Conservation (phyloP, 1,140 invertebrate species). For the Meloidogyne hapla region DNA sequence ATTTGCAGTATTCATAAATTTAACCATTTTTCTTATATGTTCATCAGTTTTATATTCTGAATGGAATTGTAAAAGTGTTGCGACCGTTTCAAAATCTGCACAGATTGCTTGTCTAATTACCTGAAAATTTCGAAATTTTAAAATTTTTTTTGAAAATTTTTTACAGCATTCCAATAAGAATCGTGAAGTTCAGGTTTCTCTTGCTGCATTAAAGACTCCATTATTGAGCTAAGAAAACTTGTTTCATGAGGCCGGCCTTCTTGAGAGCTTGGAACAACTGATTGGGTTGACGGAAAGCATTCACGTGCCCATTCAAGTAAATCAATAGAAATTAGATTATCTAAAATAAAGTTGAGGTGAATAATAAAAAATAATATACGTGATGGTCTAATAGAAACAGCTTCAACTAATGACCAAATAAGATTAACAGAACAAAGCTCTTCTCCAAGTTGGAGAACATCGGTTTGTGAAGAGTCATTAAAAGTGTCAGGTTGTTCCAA, state of each 20-base stretch:
- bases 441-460: conserved; percentile 27
- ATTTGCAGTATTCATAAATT: conserved; percentile 16
- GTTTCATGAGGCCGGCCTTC: not conserved
- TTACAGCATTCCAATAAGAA: conserved; percentile 28
- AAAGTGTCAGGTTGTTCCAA: conserved; percentile 16
- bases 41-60: conserved; percentile 25
- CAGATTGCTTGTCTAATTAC: conserved; percentile 21
- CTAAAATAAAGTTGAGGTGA: not conserved
- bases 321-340: conserved; percentile 28
- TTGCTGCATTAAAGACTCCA: conserved; percentile 26
- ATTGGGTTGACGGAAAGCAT: conserved; percentile 25
- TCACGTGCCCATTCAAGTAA: conserved; percentile 29
- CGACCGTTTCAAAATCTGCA: conserved; percentile 25
- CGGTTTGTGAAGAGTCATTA: not conserved
- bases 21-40: conserved; percentile 14
- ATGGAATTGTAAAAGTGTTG: conserved; percentile 26
- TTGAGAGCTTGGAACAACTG: conserved; percentile 17
- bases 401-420: conserved; percentile 26
- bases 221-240: conserved; percentile 21
- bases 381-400: conserved; percentile 22
- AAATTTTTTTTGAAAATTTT: not conserved
- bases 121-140: not conserved
- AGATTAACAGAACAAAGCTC: conserved; percentile 21
- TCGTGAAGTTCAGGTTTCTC: conserved; percentile 20
- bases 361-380: conserved; percentile 8